Percentiles rank a stretch among this genome's conserved stretches.
phyloP scores from a whole-genome alignment of 2,113 vertebrate genomes.

The sheep (Ovis aries) region ARS-UI_Ramb_v3.0 NC_056065.1:72251001-72251500 shows the following conservation, averaged over 20 bases:
- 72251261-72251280: not conserved
- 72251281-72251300: not conserved
- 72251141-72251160: accelerated
- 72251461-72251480: not conserved
- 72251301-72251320: not conserved
- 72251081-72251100: not conserved
- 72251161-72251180: not conserved
- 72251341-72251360: not conserved
- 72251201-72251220: not conserved
- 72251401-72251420: not conserved
- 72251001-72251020: not conserved
- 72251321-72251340: accelerated
- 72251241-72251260: not conserved
- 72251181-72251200: not conserved
- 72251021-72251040: not conserved
- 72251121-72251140: not conserved
- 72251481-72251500: not conserved
- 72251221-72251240: not conserved
- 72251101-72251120: not conserved
- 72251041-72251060: not conserved
- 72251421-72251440: not conserved
- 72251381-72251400: not conserved
- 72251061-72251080: not conserved
- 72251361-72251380: not conserved
- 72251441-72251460: not conserved